These are phyloP conservation scores for Phrynosoma platyrhinos DNA, from an alignment of 2,113 vertebrate genomes.

Conservation along the genomic window DNA sequence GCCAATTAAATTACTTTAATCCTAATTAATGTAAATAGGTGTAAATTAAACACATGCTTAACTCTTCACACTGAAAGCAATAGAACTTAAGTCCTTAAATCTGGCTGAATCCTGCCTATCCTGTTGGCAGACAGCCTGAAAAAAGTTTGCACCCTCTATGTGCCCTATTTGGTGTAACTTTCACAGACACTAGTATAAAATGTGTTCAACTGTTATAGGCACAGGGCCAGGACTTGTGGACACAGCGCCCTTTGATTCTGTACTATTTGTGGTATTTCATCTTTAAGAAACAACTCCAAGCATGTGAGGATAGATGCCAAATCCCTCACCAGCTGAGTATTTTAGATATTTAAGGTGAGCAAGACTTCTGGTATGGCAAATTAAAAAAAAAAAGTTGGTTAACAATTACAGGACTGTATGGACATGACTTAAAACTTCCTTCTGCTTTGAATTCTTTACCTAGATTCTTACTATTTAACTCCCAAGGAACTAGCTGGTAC, in stretches of 20 bases:
- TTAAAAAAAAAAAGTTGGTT: conserved; percentile 60
- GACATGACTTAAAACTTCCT: conserved; percentile 62
- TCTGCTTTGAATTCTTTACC: conserved; percentile 61
- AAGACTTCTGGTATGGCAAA: conserved; percentile 56
- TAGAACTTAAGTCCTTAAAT: not conserved
- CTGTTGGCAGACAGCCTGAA: not conserved
- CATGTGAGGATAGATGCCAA: not conserved
- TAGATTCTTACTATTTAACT: conserved; percentile 56
- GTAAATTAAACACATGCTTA: not conserved
- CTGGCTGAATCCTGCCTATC: not conserved
- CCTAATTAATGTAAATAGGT: not conserved
- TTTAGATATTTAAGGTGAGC: conserved; percentile 4
- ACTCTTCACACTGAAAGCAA: not conserved
- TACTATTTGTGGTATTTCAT: conserved; percentile 10
- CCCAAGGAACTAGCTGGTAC: conserved; percentile 14
- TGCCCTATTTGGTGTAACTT: not conserved
- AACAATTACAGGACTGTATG: conserved; percentile 53
- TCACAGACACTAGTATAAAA: not conserved
- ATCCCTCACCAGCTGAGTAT: conserved; percentile 13
- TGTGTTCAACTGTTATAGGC: not conserved
- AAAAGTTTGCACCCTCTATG: not conserved
- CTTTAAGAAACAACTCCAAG: not conserved
- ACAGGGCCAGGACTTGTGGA: not conserved
- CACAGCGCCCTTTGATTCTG: not conserved
- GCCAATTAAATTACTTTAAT: not conserved